Evolutionary conservation across 2,888 invertebrate genomes (phyloP), one percentile per base, ranked within the genome.

Genomic region (Eucriotettix oculatus): DNA sequence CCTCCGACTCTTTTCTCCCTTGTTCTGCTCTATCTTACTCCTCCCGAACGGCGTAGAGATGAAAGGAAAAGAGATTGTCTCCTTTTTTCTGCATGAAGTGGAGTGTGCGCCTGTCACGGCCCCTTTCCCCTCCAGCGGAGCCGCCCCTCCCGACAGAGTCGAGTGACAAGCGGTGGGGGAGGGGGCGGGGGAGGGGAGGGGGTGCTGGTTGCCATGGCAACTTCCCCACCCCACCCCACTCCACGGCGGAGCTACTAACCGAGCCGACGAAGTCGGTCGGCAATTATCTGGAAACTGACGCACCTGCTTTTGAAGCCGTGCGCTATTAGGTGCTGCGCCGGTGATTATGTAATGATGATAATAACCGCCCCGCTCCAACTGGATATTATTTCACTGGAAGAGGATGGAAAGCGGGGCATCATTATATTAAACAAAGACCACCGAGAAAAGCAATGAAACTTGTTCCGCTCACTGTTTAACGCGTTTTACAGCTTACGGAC

Each of bases 191-290:
- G 10, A n/a, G 56, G 16, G 55, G 14, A 40, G 55, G 55, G 41
- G 41, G 10, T n/a, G 17, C 53, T 43, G 54, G 60, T 60, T 58
- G 58, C 60, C 57, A 60, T 60, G 58, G 60, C n/a, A 52, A 60
- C 55, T 29, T 16, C 44, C 57, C 53, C 53, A 56, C 44, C 60
- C 52, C 17, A 43, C 54, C 40, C 42, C 53, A n/a, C 52, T 42
- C 52, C 42, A 29, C 29, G 29, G 29, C 29, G 29, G 29, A 29
- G 10, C 58, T 58, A 58, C 58, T 53, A 58, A 2, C 58, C 10
- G 5, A 9, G 10, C 5, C 52, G 16, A 58, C 48, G 52, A 58
- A 16, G 52, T 53, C 29, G 16, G 41, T 11, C 48, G 14, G 48
- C n/a, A 48, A 48, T 48, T 48, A 48, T 48, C 48, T 48, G 48